phyloP scores from a whole-genome alignment of 2,113 vertebrate genomes.

The Calidris pugnax region DNA sequence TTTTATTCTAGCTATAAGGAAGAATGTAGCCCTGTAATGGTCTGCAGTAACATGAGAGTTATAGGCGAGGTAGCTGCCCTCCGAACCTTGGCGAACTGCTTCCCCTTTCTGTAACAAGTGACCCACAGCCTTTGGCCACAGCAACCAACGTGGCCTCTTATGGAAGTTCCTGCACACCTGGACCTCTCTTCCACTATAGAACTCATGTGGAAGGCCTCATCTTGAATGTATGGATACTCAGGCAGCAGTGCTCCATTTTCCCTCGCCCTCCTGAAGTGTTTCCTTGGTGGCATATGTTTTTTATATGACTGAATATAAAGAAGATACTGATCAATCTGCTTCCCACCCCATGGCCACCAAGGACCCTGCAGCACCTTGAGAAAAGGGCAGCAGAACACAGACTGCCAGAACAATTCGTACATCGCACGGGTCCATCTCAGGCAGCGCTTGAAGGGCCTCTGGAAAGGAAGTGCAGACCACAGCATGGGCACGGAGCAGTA shows the following conservation, averaged over 20 bases:
- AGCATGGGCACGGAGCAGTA: not conserved
- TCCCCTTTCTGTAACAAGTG: not conserved
- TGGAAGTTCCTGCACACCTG: not conserved
- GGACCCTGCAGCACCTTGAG: not conserved
- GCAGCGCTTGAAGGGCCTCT: not conserved
- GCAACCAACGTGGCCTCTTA: not conserved
- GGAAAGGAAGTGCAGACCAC: not conserved
- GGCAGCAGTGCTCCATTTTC: not conserved
- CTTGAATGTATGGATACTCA: too few relatives aligned
- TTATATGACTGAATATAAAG: not conserved
- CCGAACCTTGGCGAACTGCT: not conserved
- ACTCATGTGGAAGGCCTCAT: too few relatives aligned
- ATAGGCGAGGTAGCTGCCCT: not conserved
- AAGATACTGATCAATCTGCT: not conserved
- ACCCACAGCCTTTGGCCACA: not conserved
- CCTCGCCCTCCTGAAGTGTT: not conserved
- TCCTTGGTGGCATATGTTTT: too few relatives aligned
- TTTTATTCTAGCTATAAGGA: not conserved
- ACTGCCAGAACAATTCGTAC: not conserved
- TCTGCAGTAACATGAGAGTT: not conserved
- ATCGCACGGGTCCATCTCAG: not conserved
- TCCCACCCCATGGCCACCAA: fast-evolving
- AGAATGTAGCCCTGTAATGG: not conserved
- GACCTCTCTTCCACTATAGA: not conserved
- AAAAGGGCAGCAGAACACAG: not conserved